A percentile compares a stretch with the other conserved stretches of the same genome.
phyloP scores from a whole-genome alignment of 2,113 vertebrate genomes.

The Hylia prasina region DNA sequence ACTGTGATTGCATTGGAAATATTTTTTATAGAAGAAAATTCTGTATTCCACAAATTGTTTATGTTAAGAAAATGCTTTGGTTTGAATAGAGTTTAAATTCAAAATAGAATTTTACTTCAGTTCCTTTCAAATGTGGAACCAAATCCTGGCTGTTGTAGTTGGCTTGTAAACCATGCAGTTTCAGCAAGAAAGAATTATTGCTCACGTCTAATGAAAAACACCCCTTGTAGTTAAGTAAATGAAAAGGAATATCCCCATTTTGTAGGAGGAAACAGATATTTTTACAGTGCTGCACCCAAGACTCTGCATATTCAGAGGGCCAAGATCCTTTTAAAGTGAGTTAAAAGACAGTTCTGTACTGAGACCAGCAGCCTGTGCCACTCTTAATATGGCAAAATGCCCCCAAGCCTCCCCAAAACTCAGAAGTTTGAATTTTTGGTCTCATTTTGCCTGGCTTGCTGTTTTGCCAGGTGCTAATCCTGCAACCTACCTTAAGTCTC shows the following conservation, averaged over 20 bases:
- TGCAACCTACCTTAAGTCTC: conserved; percentile 72
- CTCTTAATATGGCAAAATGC: neutral
- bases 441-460: conserved; percentile 7
- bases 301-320: neutral
- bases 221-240: neutral
- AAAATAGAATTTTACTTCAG: neutral
- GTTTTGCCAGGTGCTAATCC: conserved; percentile 67
- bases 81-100: neutral
- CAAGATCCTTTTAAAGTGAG: neutral
- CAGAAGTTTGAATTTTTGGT: neutral
- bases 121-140: neutral
- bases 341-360: neutral
- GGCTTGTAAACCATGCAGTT: neutral
- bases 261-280: neutral
- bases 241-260: neutral
- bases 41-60: neutral
- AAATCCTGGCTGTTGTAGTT: neutral
- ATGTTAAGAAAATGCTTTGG: neutral
- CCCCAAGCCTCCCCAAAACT: neutral
- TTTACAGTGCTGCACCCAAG: neutral
- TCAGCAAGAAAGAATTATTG: neutral
- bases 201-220: neutral
- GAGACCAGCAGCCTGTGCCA: neutral
- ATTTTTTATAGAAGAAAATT: neutral
- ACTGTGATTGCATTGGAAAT: neutral